Base-by-base conservation (phyloP, 2,888 invertebrate species). In the Leptinotarsa tumamoca region DNA sequence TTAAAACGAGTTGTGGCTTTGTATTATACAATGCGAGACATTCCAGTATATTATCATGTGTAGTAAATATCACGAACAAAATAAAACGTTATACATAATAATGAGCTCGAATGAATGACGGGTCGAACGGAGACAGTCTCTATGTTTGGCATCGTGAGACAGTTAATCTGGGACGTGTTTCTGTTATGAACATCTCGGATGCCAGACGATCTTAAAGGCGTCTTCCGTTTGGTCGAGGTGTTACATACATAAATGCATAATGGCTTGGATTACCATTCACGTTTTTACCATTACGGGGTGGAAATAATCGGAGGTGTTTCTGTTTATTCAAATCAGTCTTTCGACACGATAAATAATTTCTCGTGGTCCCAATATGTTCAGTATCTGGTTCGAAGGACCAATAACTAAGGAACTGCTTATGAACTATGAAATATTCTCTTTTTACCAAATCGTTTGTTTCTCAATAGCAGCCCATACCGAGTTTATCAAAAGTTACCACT, bases 71-170 rank as follows among this genome's bases (percentile, higher is more conserved):
- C 72, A 72, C 67, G 72, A 72, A 72, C 72, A 23, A 67, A 67
- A 67, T 72, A 72, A 72, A 72, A 72, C 72, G 54, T 54, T 72
- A 33, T 66, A 72, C 72, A 72, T 67, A 51, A 56, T 72, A 72
- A 72, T 72, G 72, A 67, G 69, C 69, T 14, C 18, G 56, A 27
- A 69, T 54, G 56, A 69, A 43, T 63, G 63, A 43, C 33, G 63
- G 33, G 63, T 63, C 63, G 63, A 63, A 63, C 63, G 33, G 43
- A 63, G 63, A 63, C 63, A 63, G 33, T 63, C 33, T 63, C 63
- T 63, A 63, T 63, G 63, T 63, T 63, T 63, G 63, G 63, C n/a
- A 63, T 63, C 63, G 63, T 63, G 63, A 63, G 63, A 63, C 63
- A 43, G 63, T 63, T 63, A 63, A 63, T 63, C 63, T 15, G 63